phyloP scores from a whole-genome alignment of 2,888 invertebrate genomes.

The Phrixothrix hirtus region DNA sequence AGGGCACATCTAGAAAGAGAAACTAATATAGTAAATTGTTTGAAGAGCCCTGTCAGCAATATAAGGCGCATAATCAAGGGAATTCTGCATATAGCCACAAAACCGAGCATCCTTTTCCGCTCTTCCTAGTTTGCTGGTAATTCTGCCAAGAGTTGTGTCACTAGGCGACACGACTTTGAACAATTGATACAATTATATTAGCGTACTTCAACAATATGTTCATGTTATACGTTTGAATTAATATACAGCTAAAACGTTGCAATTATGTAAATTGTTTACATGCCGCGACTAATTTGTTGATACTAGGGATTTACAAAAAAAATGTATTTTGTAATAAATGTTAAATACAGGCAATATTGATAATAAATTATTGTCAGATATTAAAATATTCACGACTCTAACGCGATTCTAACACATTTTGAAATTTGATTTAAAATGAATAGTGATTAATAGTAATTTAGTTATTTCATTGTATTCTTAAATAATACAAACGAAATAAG shows the following conservation, averaged over 20 bases:
- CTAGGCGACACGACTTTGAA: conserved; percentile 27
- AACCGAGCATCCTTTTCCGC: conserved; percentile 36
- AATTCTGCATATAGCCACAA: conserved; percentile 33
- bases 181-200: conserved; percentile 21
- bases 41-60: conserved; percentile 27
- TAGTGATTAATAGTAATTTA: no score
- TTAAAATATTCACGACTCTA: no score
- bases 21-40: conserved; percentile 28
- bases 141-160: conserved; percentile 21
- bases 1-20: conserved; percentile 13
- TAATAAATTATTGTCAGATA: not conserved
- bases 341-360: not conserved
- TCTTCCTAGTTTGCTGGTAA: conserved; percentile 21
- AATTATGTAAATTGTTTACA: no score
- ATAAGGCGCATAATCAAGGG: conserved; percentile 32
- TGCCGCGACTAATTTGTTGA: no score
- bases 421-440: no score
- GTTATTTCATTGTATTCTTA: no score
- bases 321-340: no score
- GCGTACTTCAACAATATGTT: not conserved
- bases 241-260: no score
- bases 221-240: not conserved
- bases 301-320: no score
- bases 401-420: no score
- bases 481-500: no score